Conservation (phyloP, 2,888 invertebrate genomes). For the Biston betularia region DNA sequence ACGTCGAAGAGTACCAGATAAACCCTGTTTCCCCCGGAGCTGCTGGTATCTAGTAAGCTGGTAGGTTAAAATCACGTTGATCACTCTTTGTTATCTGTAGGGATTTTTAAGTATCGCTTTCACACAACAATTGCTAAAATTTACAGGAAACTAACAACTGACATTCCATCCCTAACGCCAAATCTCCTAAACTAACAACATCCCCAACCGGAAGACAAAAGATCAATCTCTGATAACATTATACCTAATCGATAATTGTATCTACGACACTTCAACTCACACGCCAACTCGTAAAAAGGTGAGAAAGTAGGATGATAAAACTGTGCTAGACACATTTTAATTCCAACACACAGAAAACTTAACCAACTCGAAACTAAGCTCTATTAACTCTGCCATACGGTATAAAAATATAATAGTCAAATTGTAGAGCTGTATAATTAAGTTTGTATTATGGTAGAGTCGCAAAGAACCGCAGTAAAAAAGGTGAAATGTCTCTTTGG, state of each 20-base stretch:
- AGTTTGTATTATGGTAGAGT: slow-evolving; percentile 65
- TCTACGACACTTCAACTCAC: slow-evolving; percentile 83
- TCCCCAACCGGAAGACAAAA: slow-evolving; percentile 84
- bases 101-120: background rate
- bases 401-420: background rate
- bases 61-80: no score
- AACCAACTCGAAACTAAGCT: slow-evolving; percentile 42
- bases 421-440: slow-evolving; percentile 27
- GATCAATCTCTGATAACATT: slow-evolving; percentile 81
- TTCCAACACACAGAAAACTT: background rate
- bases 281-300: slow-evolving; percentile 84
- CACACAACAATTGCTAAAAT: slow-evolving; percentile 47
- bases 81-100: no score
- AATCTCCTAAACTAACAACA: slow-evolving; percentile 59
- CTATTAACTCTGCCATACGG: slow-evolving; percentile 26
- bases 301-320: slow-evolving; percentile 85
- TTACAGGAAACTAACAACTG: slow-evolving; percentile 63
- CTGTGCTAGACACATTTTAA: slow-evolving; percentile 60
- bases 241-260: slow-evolving; percentile 85
- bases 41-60: no score
- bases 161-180: slow-evolving; percentile 44
- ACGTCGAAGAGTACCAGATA: no score
- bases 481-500: slow-evolving; percentile 85
- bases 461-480: slow-evolving; percentile 85
- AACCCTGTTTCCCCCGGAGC: no score